These are phyloP conservation scores for Hemistola chrysoprasaria DNA, from an alignment of 2,888 invertebrate genomes.

Conservation along the genomic window DNA sequence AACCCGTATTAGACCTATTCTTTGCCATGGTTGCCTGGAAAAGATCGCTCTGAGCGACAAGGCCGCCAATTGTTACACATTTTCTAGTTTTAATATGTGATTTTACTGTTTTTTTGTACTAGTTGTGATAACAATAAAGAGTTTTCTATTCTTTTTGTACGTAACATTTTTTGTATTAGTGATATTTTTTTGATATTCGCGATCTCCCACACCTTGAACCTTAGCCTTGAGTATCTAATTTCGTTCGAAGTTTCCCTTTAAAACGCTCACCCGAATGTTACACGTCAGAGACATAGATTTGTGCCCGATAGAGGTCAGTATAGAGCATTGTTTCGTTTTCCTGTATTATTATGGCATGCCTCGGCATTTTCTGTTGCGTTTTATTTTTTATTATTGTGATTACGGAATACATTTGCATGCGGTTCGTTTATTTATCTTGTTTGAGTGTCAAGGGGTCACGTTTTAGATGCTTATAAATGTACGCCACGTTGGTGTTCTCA, in stretches of 20 bases:
- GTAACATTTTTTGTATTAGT: too few species aligned
- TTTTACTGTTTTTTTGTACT: too few species aligned
- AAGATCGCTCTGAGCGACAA: too few species aligned
- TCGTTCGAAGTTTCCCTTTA: conserved; percentile 64
- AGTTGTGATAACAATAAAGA: too few species aligned
- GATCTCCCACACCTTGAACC: conserved; percentile 32
- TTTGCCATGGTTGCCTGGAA: too few species aligned
- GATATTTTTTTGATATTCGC: conserved; percentile 26
- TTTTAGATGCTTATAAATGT: background rate
- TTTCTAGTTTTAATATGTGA: too few species aligned
- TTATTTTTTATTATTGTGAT: conserved; percentile 27
- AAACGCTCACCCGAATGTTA: conserved; percentile 68
- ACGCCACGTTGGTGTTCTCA: too few species aligned
- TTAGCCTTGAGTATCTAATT: conserved; percentile 62
- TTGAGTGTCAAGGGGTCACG: conserved; percentile 13
- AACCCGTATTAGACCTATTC: too few species aligned
- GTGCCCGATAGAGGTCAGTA: conserved; percentile 57
- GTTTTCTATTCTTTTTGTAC: too few species aligned
- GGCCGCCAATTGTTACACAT: too few species aligned
- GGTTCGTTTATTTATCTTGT: conserved; percentile 19
- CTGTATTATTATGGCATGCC: conserved; percentile 44
- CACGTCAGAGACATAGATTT: conserved; percentile 67
- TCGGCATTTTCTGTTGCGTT: conserved; percentile 32
- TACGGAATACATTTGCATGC: conserved; percentile 18
- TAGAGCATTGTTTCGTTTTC: conserved; percentile 63